Percentiles rank a stretch among this genome's conserved stretches.
phyloP scores from a whole-genome alignment of 2,888 invertebrate species.

The Ectemnius lituratus region DNA sequence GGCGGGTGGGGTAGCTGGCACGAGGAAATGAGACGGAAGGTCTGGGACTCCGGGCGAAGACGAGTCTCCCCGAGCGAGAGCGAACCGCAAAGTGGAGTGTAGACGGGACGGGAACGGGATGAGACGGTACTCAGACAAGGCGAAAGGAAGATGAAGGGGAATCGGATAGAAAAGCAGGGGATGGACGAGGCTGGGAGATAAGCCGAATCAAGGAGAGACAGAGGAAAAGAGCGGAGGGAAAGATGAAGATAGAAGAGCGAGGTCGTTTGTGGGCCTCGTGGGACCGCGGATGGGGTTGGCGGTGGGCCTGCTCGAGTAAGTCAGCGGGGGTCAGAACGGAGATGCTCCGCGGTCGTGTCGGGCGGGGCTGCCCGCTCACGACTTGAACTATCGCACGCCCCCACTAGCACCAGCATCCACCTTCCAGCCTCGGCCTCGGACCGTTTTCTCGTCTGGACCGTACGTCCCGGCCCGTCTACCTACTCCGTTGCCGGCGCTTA shows the following conservation, averaged over 20 bases:
- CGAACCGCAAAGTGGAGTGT: background rate
- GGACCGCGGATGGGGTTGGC: constrained; percentile 58
- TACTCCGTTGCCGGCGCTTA: constrained; percentile 60
- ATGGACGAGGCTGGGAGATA: constrained; percentile 40
- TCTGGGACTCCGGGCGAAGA: background rate
- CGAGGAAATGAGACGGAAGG: constrained; percentile 8
- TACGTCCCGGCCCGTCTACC: constrained; percentile 59
- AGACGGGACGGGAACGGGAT: constrained; percentile 1
- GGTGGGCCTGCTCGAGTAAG: constrained; percentile 67
- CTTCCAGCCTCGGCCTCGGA: constrained; percentile 66
- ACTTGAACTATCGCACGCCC: constrained; percentile 82
- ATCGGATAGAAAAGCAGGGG: constrained; percentile 8
- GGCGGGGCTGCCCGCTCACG: constrained; percentile 79
- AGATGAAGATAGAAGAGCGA: constrained; percentile 43
- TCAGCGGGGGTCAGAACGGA: constrained; percentile 77
- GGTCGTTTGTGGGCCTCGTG: constrained; percentile 56
- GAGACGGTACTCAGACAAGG: background rate
- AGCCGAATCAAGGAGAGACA: constrained; percentile 43
- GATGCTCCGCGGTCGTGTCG: constrained; percentile 77
- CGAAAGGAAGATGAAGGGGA: constrained; percentile 29
- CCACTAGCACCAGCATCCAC: constrained; percentile 76
- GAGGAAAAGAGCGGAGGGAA: constrained; percentile 5
- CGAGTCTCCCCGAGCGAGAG: background rate
- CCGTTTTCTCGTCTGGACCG: constrained; percentile 67
- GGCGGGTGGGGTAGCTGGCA: constrained; percentile 62